phyloP scores from a whole-genome alignment of 1,140 invertebrate genomes.

The Pogonomyrmex barbatus region DNA sequence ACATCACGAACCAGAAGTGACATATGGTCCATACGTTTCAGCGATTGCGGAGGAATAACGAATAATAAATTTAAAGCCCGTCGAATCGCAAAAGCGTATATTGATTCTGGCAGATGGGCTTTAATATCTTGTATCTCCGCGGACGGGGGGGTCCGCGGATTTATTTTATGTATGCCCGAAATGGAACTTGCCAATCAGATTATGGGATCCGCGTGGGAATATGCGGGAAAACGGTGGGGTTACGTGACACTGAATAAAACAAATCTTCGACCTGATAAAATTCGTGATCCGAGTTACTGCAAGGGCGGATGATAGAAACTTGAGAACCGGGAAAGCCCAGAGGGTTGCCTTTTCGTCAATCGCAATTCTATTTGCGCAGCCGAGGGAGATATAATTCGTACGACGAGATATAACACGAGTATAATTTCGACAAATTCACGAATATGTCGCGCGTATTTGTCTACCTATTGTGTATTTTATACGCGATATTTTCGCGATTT shows the following conservation, averaged over 20 bases:
- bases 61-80: neutral
- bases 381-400: neutral
- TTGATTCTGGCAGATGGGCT: neutral
- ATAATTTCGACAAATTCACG: constrained; percentile 17
- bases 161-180: constrained; percentile 51
- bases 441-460: neutral
- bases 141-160: neutral
- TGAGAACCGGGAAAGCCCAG: constrained; percentile 35
- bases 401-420: neutral
- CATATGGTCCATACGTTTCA: neutral
- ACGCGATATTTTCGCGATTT: neutral
- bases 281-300: constrained; percentile 60
- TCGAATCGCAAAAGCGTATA: constrained; percentile 9
- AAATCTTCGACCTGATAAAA: constrained; percentile 64
- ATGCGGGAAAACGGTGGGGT: constrained; percentile 46
- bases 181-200: constrained; percentile 62
- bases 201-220: constrained; percentile 51
- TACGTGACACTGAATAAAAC: constrained; percentile 65
- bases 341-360: constrained; percentile 46
- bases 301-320: constrained; percentile 47
- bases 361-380: constrained; percentile 55
- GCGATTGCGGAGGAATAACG: neutral
- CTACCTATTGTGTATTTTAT: neutral
- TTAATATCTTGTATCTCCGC: constrained; percentile 19
- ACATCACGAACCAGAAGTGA: neutral